Conservation (phyloP, 2,888 invertebrate genomes). For the Venustoraphidia nigricollis region DNA sequence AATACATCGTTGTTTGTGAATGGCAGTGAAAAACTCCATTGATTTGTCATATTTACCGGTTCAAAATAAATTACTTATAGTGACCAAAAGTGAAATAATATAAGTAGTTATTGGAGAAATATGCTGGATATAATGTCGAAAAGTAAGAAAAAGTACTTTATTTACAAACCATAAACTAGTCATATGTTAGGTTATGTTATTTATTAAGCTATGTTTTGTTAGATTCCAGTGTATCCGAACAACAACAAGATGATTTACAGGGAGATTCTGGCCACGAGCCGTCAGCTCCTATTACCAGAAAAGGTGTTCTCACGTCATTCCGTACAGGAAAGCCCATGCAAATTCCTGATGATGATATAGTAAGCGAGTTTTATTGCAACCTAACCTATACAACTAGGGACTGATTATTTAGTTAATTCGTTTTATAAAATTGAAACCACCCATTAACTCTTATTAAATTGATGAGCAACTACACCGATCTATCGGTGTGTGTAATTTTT, state of each 20-base stretch:
- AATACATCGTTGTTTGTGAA: no score
- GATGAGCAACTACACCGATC: no score
- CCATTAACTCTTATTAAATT: background rate
- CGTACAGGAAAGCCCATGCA: constrained; percentile 69
- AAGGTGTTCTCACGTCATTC: constrained; percentile 68
- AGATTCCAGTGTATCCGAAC: constrained; percentile 30
- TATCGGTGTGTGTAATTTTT: no score
- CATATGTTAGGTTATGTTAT: no score
- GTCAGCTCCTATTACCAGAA: constrained; percentile 61
- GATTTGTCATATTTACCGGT: no score
- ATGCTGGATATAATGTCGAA: no score
- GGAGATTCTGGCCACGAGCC: constrained; percentile 43
- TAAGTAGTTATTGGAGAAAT: no score
- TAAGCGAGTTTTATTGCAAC: constrained; percentile 29
- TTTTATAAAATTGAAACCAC: background rate
- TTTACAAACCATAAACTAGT: no score
- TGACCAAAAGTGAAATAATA: no score
- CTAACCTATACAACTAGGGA: constrained; percentile 20
- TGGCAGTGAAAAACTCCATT: no score
- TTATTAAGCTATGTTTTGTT: constrained; percentile 12
- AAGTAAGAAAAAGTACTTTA: no score
- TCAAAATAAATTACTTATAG: no score
- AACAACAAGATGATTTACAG: constrained; percentile 26
- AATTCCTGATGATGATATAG: constrained; percentile 74
- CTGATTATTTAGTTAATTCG: constrained; percentile 3